Evolutionary conservation across 2,888 invertebrate species (phyloP), one percentile per base, ranked within the genome.

Genomic region (Polylopha cassiicola): DNA sequence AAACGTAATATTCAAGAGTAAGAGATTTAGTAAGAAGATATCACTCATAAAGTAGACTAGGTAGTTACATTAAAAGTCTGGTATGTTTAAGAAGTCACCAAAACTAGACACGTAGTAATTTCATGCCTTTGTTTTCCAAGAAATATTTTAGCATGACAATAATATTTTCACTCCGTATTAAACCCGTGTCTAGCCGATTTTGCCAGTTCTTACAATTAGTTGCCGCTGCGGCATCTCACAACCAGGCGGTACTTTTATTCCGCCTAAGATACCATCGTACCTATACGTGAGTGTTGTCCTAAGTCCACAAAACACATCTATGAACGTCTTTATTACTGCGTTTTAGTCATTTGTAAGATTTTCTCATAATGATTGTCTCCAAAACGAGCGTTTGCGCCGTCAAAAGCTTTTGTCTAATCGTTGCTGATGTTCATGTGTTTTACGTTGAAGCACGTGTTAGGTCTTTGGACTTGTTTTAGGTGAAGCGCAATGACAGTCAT

Each of bases 311-410:
- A 73, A 77, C 74, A 79, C 76, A 82, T 82, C 85, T 84, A 85
- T 81, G 82, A 84, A 76, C 75, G 79, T 82, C 84, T 85, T 84
- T 85, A 84, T 85, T 84, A 81, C 82, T 72, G 69, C 76, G 69
- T 63, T 78, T 81, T 73, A 75, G 84, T 84, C 81, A 81, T 85
- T 84, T 80, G 65, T 72, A 71, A 85, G 85, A 85, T 85, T 85
- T 85, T 85, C 85, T 85, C 85, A 85, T 85, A 84, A 84, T 84
- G 85, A 85, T 85, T 85, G 79, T 75, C 77, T 60, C 79, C 68
- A 78, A 84, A 85, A 82, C 80, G 82, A 85, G 81, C 74, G 76
- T 70, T 63, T 72, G 65, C 65, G 74, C 78, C 82, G 80, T 78
- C 84, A 80, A 82, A 75, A 73, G 74, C 70, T 62, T 81, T 84